Conservation (phyloP, 2,113 vertebrate genomes). For the Copsychus sechellarum region DNA sequence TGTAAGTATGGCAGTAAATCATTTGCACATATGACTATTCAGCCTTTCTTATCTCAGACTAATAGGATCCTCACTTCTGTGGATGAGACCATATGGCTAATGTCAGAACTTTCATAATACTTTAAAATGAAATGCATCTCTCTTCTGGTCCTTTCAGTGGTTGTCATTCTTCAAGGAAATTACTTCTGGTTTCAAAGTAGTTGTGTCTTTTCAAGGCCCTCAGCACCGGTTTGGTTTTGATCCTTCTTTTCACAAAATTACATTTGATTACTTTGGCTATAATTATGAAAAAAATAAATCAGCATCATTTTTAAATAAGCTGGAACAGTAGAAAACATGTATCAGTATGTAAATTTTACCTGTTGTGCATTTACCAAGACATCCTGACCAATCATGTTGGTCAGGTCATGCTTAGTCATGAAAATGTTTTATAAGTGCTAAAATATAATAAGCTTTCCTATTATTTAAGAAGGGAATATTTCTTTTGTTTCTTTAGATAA, state of each 20-base stretch:
- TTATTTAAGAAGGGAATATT: not conserved
- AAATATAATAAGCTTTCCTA: not conserved
- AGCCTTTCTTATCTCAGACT: not conserved
- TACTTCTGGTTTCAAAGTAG: not conserved
- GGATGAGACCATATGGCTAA: not conserved
- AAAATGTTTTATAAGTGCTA: not conserved
- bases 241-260: not conserved
- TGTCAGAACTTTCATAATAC: not conserved
- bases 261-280: not conserved
- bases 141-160: not conserved
- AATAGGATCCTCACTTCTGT: not conserved
- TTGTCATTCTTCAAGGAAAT: not conserved
- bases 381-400: not conserved
- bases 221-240: not conserved
- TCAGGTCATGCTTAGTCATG: no score
- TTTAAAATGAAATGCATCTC: not conserved
- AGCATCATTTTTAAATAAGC: not conserved
- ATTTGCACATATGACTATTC: not conserved
- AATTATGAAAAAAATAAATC: not conserved
- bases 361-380: not conserved
- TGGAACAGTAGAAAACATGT: not conserved
- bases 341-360: not conserved
- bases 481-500: not conserved
- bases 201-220: not conserved
- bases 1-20: not conserved